Evolutionary conservation across 2,113 vertebrate genomes (phyloP), one percentile per base, ranked within the genome.

Genomic region (Dipodomys ordii): DNA sequence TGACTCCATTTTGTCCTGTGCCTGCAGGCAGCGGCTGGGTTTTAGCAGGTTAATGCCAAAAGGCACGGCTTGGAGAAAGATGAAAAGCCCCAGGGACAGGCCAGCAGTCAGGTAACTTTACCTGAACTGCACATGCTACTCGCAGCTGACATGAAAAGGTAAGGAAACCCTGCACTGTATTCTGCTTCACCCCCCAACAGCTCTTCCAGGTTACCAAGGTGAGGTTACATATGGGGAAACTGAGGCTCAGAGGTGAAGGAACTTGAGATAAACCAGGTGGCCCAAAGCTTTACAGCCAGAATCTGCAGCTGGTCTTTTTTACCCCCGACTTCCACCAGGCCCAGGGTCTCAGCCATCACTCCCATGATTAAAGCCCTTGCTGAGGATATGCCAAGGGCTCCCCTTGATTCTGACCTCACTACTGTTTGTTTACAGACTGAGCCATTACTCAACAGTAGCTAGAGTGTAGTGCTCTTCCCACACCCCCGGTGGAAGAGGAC

Each of bases 111-210:
- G 62, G 22, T 20, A 19, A 44, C 44, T 6, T n/a, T 6, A 16
- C 15, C 18, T 2, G 13, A 7, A 1, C 12, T 10, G 9, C 16
- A 19, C 4, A 6, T 3, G 3, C 1, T 0, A 16, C 15, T 3
- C 6, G 10, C 20, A 46, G 28, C 53, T 18, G 7, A 6, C 0
- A 30, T 28, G 9, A 35, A 9, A 30, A 69, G 18, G 6, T 0
- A 0, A 13, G 6, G 12, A 57, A 57, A 13, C 53, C 15, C 53
- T 57, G 53, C 53, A 57, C 15, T 16, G 12, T 11, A 57, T 16
- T 16, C 53, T 57, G 53, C 53, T 57, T 44, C 27, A 57, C 30
- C 22, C 74, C 69, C 85, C 83, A 6, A 44, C 16, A 27, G 15
- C 15, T 19, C 27, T 57, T 15, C 6, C 32, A 77, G 57, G 44